These are phyloP conservation scores for Scortum barcoo DNA, from an alignment of 2,113 vertebrate genomes.

Conservation along the genomic window DNA sequence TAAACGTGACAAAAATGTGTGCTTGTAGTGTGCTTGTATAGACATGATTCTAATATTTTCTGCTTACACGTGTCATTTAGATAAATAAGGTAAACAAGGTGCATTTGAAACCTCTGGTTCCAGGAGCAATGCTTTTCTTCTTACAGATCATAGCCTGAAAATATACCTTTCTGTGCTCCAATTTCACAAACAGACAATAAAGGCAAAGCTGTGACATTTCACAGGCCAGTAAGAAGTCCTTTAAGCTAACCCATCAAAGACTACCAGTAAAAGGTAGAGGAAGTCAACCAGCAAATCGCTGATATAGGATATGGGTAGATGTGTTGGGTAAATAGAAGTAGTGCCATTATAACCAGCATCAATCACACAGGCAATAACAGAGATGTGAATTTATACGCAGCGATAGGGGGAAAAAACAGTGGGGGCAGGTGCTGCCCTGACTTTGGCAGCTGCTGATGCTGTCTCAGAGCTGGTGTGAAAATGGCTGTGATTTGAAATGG, in stretches of 20 bases:
- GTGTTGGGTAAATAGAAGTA: constrained; percentile 58
- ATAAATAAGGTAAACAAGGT: neutral
- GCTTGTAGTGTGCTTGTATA: too few species aligned
- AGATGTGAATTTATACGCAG: constrained; percentile 54
- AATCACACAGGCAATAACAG: constrained; percentile 52
- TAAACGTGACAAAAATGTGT: constrained; percentile 10
- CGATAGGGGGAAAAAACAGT: constrained; percentile 38
- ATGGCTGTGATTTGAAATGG: constrained; percentile 74
- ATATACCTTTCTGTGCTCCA: constrained; percentile 10
- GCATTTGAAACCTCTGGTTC: neutral
- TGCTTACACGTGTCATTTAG: constrained; percentile 9
- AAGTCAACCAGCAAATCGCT: constrained; percentile 46
- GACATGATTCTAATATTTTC: neutral
- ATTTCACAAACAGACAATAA: constrained; percentile 43
- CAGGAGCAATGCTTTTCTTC: constrained; percentile 1
- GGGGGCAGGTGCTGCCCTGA: constrained; percentile 51
- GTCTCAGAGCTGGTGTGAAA: constrained; percentile 65
- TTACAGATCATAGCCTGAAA: constrained; percentile 14
- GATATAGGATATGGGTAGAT: constrained; percentile 37
- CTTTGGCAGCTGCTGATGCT: constrained; percentile 44
- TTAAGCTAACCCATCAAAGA: constrained; percentile 64
- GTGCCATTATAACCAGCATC: constrained; percentile 59
- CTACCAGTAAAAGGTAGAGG: constrained; percentile 48
- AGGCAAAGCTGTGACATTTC: constrained; percentile 62
- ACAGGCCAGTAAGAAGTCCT: constrained; percentile 48